These are phyloP conservation scores for Myopa tessellatipennis DNA, from an alignment of 2,888 invertebrate species.

Conservation along the genomic window DNA sequence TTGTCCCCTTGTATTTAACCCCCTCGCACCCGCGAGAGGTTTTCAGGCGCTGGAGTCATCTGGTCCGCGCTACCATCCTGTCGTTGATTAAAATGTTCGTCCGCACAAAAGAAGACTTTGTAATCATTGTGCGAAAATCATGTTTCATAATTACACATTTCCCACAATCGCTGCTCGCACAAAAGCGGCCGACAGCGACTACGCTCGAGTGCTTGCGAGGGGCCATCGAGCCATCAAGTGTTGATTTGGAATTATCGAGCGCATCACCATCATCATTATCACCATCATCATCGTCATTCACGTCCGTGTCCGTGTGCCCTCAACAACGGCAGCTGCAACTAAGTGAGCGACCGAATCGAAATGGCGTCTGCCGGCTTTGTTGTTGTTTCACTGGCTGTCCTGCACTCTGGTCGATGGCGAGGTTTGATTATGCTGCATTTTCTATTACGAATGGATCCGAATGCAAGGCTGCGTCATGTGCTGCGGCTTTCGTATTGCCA, in stretches of 20 bases:
- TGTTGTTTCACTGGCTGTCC: background rate
- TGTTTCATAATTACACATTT: constrained; percentile 51
- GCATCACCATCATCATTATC: background rate
- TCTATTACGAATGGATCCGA: constrained; percentile 4
- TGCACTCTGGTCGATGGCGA: background rate
- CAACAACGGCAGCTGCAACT: background rate
- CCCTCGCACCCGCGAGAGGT: too few relatives aligned
- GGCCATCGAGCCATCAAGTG: constrained; percentile 26
- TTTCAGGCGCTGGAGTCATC: too few relatives aligned
- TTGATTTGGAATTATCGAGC: constrained; percentile 34
- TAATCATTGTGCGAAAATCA: constrained; percentile 50
- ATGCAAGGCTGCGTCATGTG: constrained; percentile 8
- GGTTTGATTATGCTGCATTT: constrained; percentile 23
- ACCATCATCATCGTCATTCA: background rate
- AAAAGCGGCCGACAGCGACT: background rate
- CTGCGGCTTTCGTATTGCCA: constrained; percentile 22
- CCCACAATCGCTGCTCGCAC: constrained; percentile 8
- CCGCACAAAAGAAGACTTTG: constrained; percentile 43
- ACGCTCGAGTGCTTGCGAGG: background rate
- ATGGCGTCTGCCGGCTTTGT: background rate
- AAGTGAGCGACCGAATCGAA: background rate
- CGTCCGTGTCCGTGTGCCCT: background rate
- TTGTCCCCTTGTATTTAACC: too few relatives aligned
- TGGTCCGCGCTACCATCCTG: background rate
- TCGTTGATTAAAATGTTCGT: constrained; percentile 34